Evolutionary conservation across 2,888 invertebrate genomes (phyloP).

Genomic region (Ctenicera cuprea): DNA sequence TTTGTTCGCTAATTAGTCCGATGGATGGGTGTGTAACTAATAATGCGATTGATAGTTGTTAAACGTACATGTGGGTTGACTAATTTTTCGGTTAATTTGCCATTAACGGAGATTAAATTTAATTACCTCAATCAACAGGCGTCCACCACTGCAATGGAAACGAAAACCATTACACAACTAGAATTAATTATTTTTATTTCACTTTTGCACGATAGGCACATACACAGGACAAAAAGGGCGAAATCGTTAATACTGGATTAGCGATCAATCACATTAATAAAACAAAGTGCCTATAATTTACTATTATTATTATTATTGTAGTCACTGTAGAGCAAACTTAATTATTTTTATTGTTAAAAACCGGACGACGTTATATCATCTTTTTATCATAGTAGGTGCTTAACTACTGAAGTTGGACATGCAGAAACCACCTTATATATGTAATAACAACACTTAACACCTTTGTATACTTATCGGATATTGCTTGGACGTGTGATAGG

Average conservation of each 20-base stretch:
- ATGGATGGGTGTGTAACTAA: neutral
- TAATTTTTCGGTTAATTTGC: constrained; percentile 7
- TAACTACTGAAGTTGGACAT: constrained; percentile 38
- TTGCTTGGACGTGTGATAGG: constrained; percentile 36
- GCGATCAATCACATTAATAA: constrained; percentile 16
- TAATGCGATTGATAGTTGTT: neutral
- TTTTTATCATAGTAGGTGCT: constrained; percentile 39
- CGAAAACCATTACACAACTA: constrained; percentile 18
- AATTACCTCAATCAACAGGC: constrained; percentile 16
- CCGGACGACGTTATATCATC: constrained; percentile 23
- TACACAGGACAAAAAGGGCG: neutral
- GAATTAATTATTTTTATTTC: constrained; percentile 15
- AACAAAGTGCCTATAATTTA: constrained; percentile 1
- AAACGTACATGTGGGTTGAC: neutral
- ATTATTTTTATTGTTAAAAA: constrained; percentile 5
- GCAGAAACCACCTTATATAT: constrained; percentile 47
- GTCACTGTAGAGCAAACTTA: constrained; percentile 13
- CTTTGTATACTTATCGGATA: constrained; percentile 41
- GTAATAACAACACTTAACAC: constrained; percentile 49
- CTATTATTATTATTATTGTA: constrained; percentile 3
- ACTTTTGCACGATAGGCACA: neutral
- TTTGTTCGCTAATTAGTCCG: neutral
- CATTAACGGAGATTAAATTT: constrained; percentile 1
- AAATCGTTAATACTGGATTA: constrained; percentile 4
- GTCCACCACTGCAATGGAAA: neutral